These are phyloP conservation scores for Phocoena sinus DNA, from an alignment of 2,113 vertebrate species.

Conservation along the genomic window DNA sequence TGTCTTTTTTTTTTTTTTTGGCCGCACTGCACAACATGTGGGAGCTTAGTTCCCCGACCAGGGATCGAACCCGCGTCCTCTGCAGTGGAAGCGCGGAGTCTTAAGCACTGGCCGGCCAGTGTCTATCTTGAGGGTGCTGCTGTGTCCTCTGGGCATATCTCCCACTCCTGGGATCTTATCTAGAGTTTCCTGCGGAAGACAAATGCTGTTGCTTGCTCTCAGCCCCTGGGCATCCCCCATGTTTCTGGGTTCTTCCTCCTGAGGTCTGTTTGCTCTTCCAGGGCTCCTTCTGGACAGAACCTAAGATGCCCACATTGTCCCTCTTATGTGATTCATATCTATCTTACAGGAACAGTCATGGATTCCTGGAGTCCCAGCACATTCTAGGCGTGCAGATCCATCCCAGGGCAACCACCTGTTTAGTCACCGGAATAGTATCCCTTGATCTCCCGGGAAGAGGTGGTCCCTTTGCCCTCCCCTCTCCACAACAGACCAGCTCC, in stretches of 20 bases:
- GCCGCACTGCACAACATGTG: background rate
- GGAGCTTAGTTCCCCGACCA: background rate
- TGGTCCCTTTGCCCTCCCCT: background rate
- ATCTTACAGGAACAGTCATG: background rate
- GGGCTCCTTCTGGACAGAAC: background rate
- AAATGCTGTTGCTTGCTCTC: background rate
- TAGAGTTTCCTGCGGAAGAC: background rate
- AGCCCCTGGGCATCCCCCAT: too few relatives aligned
- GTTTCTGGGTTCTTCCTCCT: background rate
- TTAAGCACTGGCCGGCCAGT: background rate
- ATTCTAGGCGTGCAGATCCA: background rate
- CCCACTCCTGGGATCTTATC: background rate
- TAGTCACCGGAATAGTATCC: too few relatives aligned
- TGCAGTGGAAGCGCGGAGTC: fast-evolving
- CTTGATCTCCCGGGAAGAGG: background rate
- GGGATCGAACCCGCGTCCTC: background rate
- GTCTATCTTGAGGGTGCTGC: background rate
- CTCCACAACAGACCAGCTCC: too few relatives aligned
- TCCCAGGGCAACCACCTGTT: fast-evolving
- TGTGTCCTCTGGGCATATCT: background rate
- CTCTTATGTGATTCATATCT: background rate
- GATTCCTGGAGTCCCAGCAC: background rate
- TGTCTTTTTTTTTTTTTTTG: background rate
- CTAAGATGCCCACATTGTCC: background rate
- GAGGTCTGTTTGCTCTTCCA: background rate